Evolutionary conservation across 2,113 vertebrate species (phyloP).

Genomic region (Pangasianodon hypophthalmus): DNA sequence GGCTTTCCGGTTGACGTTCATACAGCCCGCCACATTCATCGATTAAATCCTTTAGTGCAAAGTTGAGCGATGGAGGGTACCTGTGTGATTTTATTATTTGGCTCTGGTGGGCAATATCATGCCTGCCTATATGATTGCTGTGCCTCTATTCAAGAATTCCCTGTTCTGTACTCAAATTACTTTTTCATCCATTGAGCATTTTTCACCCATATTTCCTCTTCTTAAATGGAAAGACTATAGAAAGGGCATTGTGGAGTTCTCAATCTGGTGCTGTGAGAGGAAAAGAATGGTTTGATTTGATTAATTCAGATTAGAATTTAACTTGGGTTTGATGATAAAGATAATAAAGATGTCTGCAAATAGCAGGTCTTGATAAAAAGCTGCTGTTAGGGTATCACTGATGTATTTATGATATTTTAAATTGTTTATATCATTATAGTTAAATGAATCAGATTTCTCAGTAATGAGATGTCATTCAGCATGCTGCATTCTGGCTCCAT

Average conservation of each 20-base stretch:
- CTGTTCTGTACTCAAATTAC: constrained; percentile 6
- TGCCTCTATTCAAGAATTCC: constrained; percentile 25
- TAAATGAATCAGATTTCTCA: neutral
- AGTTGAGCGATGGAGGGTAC: constrained; percentile 46
- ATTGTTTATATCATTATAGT: neutral
- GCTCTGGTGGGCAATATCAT: constrained; percentile 47
- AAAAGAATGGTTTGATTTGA: neutral
- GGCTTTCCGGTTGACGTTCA: constrained; percentile 45
- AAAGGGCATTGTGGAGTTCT: constrained; percentile 49
- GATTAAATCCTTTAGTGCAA: constrained; percentile 45
- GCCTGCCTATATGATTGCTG: constrained; percentile 40
- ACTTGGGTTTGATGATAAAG: neutral
- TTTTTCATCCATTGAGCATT: constrained; percentile 11
- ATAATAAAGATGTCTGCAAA: constrained; percentile 7
- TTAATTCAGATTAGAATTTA: neutral
- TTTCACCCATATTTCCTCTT: constrained; percentile 30
- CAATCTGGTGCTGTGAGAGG: constrained; percentile 46
- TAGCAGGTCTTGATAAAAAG: neutral
- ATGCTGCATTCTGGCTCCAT: neutral
- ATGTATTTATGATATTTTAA: neutral
- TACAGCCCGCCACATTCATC: constrained; percentile 44
- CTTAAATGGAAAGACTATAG: constrained; percentile 37
- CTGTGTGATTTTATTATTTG: constrained; percentile 59
- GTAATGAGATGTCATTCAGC: neutral
- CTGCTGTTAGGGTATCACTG: neutral